A percentile compares a stretch with the other conserved stretches of the same genome.
phyloP scores from a whole-genome alignment of 2,797 vertebrate species.

The Neosalanx taihuensis region DNA sequence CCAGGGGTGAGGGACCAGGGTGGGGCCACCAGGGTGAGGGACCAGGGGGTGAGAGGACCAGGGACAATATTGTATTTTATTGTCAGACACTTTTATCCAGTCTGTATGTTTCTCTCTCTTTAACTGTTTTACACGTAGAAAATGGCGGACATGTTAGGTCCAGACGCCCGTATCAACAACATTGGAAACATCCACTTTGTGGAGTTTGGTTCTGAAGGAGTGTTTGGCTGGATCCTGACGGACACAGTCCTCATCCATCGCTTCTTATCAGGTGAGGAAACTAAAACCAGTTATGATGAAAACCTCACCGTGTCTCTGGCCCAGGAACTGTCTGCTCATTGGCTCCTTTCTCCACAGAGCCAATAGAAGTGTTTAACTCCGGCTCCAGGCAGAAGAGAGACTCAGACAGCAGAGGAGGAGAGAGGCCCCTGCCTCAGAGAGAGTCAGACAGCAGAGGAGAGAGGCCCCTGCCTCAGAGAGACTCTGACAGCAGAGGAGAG shows the following conservation, averaged over 20 bases:
- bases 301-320: neutral
- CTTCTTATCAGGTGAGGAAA: slow-evolving; percentile 77
- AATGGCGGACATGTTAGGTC: slow-evolving; percentile 77
- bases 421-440: too few relatives aligned
- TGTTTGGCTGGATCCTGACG: slow-evolving; percentile 83
- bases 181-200: slow-evolving; percentile 78
- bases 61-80: neutral
- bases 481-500: slow-evolving; percentile 20
- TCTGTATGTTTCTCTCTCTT: neutral
- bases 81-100: too few relatives aligned
- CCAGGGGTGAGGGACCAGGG: too few relatives aligned
- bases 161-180: slow-evolving; percentile 73
- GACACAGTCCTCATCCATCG: slow-evolving; percentile 65
- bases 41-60: too few relatives aligned
- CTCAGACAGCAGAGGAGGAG: too few relatives aligned
- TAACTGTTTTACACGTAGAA: slow-evolving; percentile 62
- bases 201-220: slow-evolving; percentile 78
- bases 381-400: slow-evolving; percentile 52
- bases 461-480: too few relatives aligned
- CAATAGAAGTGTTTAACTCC: slow-evolving; percentile 43
- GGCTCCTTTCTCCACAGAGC: slow-evolving; percentile 48
- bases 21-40: too few relatives aligned
- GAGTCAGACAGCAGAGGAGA: too few relatives aligned
- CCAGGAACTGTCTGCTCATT: neutral
- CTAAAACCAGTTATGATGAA: neutral